Conservation (phyloP, 2,888 invertebrate species). For the Philhelius pedissequus region DNA sequence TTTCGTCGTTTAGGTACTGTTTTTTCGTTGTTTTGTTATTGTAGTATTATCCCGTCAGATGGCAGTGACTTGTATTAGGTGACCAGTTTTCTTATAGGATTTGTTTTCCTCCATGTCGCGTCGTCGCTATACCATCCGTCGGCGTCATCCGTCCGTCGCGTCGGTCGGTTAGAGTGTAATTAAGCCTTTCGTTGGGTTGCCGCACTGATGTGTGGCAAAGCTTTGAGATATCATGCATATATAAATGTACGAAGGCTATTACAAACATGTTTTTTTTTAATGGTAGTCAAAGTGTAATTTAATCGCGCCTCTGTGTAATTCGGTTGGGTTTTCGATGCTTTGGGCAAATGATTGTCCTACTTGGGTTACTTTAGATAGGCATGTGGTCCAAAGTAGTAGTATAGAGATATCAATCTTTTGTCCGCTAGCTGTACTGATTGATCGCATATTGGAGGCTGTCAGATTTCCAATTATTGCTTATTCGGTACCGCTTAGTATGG, state of each 20-base stretch:
- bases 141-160: not conserved
- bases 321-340: conserved; percentile 38
- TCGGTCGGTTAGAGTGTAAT: conserved; percentile 42
- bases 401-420: conserved; percentile 52
- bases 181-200: conserved; percentile 52
- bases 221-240: conserved; percentile 9
- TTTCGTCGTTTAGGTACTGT: not conserved
- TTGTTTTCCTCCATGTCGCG: not conserved
- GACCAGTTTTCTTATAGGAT: conserved; percentile 52
- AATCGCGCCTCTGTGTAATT: conserved; percentile 66
- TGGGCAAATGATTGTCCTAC: conserved; percentile 62
- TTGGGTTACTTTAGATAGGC: conserved; percentile 3
- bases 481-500: not conserved
- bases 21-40: not conserved
- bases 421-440: conserved; percentile 16
- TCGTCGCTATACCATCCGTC: too few species aligned
- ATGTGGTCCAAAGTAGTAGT: conserved; percentile 16
- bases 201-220: conserved; percentile 34
- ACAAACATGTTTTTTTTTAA: conserved; percentile 64
- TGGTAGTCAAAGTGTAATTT: conserved; percentile 64
- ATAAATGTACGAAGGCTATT: conserved; percentile 59
- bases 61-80: conserved; percentile 32
- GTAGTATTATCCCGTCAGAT: conserved; percentile 23
- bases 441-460: conserved; percentile 30
- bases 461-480: conserved; percentile 41